Conservation (phyloP, 2,888 invertebrate genomes). For the Heliconius ethilla region DNA sequence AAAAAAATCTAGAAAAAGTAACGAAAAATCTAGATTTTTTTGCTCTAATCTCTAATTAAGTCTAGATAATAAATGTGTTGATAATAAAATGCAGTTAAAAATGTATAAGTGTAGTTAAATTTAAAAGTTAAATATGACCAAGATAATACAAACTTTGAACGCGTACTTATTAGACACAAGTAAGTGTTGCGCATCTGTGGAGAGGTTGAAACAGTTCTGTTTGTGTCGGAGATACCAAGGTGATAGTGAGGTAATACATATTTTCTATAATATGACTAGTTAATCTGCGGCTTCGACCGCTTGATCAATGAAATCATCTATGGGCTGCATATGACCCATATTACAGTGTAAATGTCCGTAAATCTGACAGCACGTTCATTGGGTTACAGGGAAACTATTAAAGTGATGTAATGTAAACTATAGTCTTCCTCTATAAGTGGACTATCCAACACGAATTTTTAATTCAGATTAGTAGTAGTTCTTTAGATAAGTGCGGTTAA, state of each 20-base stretch:
- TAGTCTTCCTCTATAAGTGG: too few relatives aligned
- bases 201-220: constrained; percentile 73
- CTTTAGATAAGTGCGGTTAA: neutral
- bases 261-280: neutral
- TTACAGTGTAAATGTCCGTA: too few relatives aligned
- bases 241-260: constrained; percentile 63
- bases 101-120: neutral
- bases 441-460: too few relatives aligned
- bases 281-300: too few relatives aligned
- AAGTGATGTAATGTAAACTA: too few relatives aligned
- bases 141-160: constrained; percentile 68
- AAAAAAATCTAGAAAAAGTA: constrained; percentile 27
- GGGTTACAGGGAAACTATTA: too few relatives aligned
- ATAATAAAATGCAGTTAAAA: neutral
- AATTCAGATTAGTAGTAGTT: neutral
- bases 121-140: constrained; percentile 59
- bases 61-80: neutral
- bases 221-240: constrained; percentile 69
- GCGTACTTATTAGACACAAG: constrained; percentile 70
- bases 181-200: constrained; percentile 70
- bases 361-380: too few relatives aligned
- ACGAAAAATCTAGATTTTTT: neutral
- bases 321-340: too few relatives aligned
- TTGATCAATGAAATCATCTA: too few relatives aligned
- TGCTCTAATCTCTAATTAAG: neutral